Base-by-base conservation (phyloP, 2,113 vertebrate genomes). In the Phylloscopus whistleri region DNA sequence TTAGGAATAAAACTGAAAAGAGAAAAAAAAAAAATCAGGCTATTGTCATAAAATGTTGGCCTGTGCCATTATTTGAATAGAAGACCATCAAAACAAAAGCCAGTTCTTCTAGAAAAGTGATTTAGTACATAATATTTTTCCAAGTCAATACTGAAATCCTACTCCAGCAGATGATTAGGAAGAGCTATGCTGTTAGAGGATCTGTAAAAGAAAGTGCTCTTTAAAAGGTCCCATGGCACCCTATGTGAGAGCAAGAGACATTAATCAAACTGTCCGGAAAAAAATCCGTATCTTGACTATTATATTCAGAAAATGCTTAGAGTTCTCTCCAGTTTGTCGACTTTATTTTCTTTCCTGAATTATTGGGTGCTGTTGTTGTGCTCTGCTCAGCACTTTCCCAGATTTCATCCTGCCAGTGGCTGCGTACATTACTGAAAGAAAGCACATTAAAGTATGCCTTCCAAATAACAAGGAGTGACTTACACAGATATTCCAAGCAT, bases 101-200 rank as follows among this genome's bases (percentile, higher is more conserved):
- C 3, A 39, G 24, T 39, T 77, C 33, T 77, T 94, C 63, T 72
- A 93, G 39, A 88, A 91, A 93, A 88, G 23, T 93, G 75, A 93
- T 93, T 88, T 96, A 94, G 46, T 74, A 67, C 44, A 67, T 21
- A 60, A 48, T 22, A 73, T 76, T 83, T 59, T 83, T 93, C 37
- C 62, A 91, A 85, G 70, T 95, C 78, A 93, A 93, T 91, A 93
- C 30, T 79, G 67, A 94, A 93, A 76, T 89, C 49, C 33, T 79
- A 27, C 70, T 89, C 53, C 58, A 91, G 67, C 39, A 77, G 27
- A 91, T 73, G 70, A 87, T 73, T 66, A 66, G 55, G 27, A 93
- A 82, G 43, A 93, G 18, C 78, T 76, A n/a, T 69, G 23, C 48
- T 89, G 53, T 78, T 84, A 82, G 56, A 91, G 31, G 13, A 17